phyloP scores from a whole-genome alignment of 23 tunicate genomes.

The Diplosoma virens region DNA sequence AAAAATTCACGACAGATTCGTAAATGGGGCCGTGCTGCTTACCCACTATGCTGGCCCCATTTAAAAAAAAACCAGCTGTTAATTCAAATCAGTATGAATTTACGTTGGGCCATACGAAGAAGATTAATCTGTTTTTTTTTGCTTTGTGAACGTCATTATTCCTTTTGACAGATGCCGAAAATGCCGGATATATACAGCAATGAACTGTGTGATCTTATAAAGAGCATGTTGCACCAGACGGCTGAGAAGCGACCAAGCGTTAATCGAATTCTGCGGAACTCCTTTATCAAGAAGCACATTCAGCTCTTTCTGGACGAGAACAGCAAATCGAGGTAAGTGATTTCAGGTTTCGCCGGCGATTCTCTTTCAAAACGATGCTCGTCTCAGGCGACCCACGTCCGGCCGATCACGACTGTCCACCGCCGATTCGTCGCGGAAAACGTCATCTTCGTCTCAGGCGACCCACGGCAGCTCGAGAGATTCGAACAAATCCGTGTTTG shows the following conservation, averaged over 20 bases:
- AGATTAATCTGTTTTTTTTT: too few species aligned
- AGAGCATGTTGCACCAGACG: conserved; percentile 70
- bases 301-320: conserved; percentile 89
- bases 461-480: conserved; percentile 52
- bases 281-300: conserved; percentile 86
- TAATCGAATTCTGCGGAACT: conserved; percentile 67
- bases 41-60: too few species aligned
- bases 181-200: conserved; percentile 80
- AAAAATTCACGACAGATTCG: too few species aligned
- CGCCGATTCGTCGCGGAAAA: conserved; percentile 1
- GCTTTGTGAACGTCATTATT: too few species aligned
- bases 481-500: conserved; percentile 32
- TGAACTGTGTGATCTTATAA: conserved; percentile 71
- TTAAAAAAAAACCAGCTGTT: too few species aligned
- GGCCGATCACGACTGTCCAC: conserved; percentile 28
- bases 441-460: conserved; percentile 15
- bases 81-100: too few species aligned
- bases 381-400: conserved; percentile 55
- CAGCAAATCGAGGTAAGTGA: conserved; percentile 61
- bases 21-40: too few species aligned
- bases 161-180: conserved; percentile 60
- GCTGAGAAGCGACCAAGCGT: conserved; percentile 90
- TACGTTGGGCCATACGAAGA: too few species aligned
- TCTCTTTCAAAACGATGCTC: not conserved
- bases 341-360: too few species aligned